phyloP scores from a whole-genome alignment of 2,797 vertebrate species.

The Etheostoma perlongum region DNA sequence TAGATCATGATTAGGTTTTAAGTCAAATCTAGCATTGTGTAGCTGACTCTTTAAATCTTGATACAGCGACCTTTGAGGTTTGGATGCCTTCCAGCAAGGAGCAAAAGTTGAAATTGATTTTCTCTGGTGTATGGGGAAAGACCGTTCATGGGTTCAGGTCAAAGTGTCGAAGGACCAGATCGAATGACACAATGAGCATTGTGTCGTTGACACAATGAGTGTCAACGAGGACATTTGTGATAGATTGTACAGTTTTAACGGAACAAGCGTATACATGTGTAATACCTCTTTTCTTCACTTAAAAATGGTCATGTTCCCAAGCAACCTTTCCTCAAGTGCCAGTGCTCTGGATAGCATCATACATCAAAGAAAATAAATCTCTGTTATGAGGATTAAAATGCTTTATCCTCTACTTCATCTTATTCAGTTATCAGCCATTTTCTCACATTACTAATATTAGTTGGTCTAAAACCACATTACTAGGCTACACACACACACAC shows the following conservation, averaged over 20 bases:
- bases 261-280: not conserved
- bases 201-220: no score
- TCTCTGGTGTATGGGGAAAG: constrained; percentile 12
- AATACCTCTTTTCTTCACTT: constrained; percentile 10
- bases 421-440: not conserved
- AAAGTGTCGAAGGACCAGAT: constrained; percentile 1
- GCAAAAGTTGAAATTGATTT: constrained; percentile 21
- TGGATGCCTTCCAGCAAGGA: constrained; percentile 29
- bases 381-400: not conserved
- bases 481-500: not conserved
- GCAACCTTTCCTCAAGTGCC: not conserved
- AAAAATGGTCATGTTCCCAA: not conserved
- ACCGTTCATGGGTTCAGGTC: constrained; percentile 30
- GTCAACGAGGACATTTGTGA: not conserved
- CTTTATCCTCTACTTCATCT: not conserved
- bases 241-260: not conserved
- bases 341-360: not conserved
- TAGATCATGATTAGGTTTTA: constrained; percentile 7
- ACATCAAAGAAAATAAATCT: constrained; percentile 6
- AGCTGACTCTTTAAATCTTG: not conserved
- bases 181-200: not conserved
- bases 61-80: constrained; percentile 12
- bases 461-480: constrained; percentile 25
- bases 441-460: constrained; percentile 8
- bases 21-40: constrained; percentile 1